Conservation (phyloP, 2,113 vertebrate genomes). For the Sterrhoptilus dennistouni region DNA sequence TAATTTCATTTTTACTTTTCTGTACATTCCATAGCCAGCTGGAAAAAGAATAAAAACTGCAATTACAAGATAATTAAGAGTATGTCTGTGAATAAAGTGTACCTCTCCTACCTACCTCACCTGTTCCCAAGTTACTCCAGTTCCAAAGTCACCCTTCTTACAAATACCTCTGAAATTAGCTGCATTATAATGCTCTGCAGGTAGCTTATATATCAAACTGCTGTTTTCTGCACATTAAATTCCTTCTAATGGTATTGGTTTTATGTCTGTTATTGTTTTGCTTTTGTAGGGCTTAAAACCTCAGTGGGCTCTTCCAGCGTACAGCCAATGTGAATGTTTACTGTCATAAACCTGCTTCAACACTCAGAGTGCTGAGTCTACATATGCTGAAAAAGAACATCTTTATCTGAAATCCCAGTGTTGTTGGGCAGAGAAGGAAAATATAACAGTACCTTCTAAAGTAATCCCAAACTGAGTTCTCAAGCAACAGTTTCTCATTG, state of each 20-base stretch:
- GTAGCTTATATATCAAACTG: neutral
- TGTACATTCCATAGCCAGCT: fast-evolving
- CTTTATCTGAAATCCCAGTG: neutral
- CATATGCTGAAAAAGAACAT: neutral
- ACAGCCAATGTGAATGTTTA: neutral
- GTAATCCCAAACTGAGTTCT: neutral
- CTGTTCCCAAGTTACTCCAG: neutral
- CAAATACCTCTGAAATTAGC: neutral
- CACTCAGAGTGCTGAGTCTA: neutral
- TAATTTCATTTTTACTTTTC: neutral
- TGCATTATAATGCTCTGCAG: neutral
- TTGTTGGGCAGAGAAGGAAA: neutral
- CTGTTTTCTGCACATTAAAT: neutral
- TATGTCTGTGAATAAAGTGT: neutral
- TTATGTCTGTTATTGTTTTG: neutral
- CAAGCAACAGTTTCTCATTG: neutral
- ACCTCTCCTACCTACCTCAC: neutral
- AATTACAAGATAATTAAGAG: fast-evolving
- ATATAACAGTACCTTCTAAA: neutral
- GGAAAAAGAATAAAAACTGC: neutral
- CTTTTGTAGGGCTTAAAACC: neutral
- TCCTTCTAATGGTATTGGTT: neutral
- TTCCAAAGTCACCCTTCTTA: neutral
- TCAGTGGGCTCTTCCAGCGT: neutral
- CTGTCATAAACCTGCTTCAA: neutral